A percentile compares a stretch with the other conserved stretches of the same genome.
Conservation (phyloP, 2,888 invertebrate genomes). For the Copidosoma aretas region DNA sequence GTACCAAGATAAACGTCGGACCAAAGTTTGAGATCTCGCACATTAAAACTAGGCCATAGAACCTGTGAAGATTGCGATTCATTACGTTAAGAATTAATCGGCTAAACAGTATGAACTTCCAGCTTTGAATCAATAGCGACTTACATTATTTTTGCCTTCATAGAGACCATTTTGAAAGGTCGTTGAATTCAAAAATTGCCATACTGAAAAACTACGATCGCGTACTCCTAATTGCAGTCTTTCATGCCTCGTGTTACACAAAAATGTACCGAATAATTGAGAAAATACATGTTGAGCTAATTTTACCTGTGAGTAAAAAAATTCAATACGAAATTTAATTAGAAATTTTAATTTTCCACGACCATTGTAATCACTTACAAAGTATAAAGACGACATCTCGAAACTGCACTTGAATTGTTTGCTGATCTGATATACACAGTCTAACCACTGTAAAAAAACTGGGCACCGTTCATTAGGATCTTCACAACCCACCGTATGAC, state of each 20-base stretch:
- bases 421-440: conserved; percentile 91
- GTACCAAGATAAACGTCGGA: conserved; percentile 80
- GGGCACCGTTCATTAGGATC: conserved; percentile 96
- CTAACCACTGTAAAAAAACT: conserved; percentile 97
- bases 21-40: conserved; percentile 85
- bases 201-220: conserved; percentile 81
- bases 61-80: conserved; percentile 66
- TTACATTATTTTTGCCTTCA: conserved; percentile 45
- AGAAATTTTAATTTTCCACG: neutral
- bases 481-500: conserved; percentile 79
- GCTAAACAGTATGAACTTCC: too few relatives aligned
- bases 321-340: neutral
- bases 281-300: conserved; percentile 94
- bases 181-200: conserved; percentile 82
- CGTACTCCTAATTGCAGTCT: conserved; percentile 70
- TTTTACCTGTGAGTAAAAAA: conserved; percentile 76
- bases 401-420: conserved; percentile 91
- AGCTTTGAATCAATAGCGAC: too few relatives aligned
- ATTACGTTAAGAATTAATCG: too few relatives aligned
- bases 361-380: conserved; percentile 69
- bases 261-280: conserved; percentile 95
- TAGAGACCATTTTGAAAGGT: conserved; percentile 89
- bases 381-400: conserved; percentile 91
- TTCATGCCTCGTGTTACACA: conserved; percentile 85
- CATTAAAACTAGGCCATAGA: conserved; percentile 84